Evolutionary conservation across 2,113 vertebrate species (phyloP).

Genomic region (Pardalotus punctatus): DNA sequence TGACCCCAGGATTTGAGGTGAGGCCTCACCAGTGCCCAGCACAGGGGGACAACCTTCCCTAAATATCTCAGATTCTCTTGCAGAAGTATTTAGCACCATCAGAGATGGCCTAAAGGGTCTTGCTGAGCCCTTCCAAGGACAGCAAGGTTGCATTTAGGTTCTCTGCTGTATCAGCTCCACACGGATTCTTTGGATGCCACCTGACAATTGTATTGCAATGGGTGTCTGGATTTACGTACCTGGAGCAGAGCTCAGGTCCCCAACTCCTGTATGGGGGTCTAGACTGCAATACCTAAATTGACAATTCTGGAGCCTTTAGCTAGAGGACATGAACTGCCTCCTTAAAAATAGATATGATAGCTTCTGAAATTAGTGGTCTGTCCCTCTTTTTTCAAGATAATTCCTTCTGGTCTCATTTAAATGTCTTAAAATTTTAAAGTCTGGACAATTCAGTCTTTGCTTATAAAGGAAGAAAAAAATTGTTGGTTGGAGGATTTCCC

Average conservation of each 20-base stretch:
- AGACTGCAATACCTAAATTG: not conserved
- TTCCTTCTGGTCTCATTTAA: not conserved
- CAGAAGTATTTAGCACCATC: not conserved
- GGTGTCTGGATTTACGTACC: not conserved
- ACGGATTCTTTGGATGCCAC: not conserved
- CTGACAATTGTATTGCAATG: not conserved
- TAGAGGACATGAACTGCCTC: not conserved
- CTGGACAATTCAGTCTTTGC: not conserved
- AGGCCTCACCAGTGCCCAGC: fast-evolving
- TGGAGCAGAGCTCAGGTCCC: not conserved
- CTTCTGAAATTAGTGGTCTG: not conserved
- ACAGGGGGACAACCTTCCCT: not conserved
- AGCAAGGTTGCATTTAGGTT: not conserved
- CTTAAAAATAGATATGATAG: not conserved
- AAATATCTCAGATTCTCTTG: not conserved
- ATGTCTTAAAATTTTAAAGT: not conserved
- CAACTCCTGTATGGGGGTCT: not conserved
- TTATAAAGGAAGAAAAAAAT: not conserved
- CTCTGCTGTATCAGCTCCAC: not conserved
- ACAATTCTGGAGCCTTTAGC: not conserved
- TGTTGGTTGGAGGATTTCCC: not conserved
- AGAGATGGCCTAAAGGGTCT: not conserved
- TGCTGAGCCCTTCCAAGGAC: not conserved
- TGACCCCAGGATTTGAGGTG: not conserved
- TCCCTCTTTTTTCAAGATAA: not conserved